Conservation (phyloP, 2,888 invertebrate genomes). For the Endomychus coccineus region DNA sequence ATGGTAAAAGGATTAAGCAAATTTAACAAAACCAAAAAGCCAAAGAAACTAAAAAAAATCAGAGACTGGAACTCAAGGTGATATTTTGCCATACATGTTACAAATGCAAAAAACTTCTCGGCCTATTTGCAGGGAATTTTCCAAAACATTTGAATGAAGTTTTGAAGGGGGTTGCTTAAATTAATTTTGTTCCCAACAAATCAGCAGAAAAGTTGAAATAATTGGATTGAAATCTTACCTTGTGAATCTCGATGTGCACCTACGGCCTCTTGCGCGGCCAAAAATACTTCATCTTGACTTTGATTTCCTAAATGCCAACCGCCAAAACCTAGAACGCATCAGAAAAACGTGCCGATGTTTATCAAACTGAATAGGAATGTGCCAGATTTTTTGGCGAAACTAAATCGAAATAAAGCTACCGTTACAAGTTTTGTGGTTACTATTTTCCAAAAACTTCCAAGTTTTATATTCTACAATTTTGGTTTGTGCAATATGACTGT, state of each 20-base stretch:
- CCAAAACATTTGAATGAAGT: not conserved
- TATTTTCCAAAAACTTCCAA: no score
- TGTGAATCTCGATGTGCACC: conserved; percentile 80
- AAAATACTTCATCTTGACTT: conserved; percentile 78
- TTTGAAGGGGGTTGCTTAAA: conserved; percentile 6
- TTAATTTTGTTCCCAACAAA: conserved; percentile 17
- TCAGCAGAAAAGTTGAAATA: conserved; percentile 27
- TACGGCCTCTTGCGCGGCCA: conserved; percentile 72
- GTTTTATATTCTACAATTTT: no score
- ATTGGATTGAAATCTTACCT: conserved; percentile 73
- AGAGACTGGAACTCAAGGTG: conserved; percentile 43
- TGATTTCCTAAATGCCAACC: conserved; percentile 76
- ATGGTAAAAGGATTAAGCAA: conserved; percentile 33
- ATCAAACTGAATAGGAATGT: no score
- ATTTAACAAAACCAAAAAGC: conserved; percentile 29
- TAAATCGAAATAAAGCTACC: conserved; percentile 2
- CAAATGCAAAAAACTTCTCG: conserved; percentile 23
- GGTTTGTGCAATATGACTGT: no score
- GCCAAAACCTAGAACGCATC: conserved; percentile 59
- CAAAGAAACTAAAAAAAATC: conserved; percentile 36
- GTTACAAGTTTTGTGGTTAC: no score
- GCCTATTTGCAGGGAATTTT: not conserved
- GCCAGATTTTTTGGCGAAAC: no score
- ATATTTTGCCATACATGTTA: conserved; percentile 39
- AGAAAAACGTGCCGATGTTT: conserved; percentile 4